These are phyloP conservation scores for Zoroaster sp. DNA, from an alignment of 53 echinoderm and acorn worm species.

Conservation along the genomic window DNA sequence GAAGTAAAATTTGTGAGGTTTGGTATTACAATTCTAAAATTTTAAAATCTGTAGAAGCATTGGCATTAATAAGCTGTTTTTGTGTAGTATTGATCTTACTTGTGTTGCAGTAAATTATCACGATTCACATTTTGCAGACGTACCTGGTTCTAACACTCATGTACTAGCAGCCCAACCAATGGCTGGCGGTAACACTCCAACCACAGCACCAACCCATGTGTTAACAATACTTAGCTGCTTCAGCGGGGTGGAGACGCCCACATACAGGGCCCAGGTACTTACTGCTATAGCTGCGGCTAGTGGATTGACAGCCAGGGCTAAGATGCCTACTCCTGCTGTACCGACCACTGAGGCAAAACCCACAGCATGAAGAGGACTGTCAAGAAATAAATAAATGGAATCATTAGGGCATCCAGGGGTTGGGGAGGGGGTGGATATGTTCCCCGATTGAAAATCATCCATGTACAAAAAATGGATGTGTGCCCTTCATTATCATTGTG, in stretches of 20 bases:
- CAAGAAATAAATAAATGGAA: background rate
- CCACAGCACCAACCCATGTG: conserved; percentile 95
- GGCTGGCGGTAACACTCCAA: conserved; percentile 82
- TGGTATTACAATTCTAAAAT: too few species aligned
- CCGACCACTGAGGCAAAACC: conserved; percentile 84
- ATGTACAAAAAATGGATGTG: too few species aligned
- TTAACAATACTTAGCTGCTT: conserved; percentile 93
- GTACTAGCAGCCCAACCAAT: conserved; percentile 95
- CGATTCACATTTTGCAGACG: too few species aligned
- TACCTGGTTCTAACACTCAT: conserved; percentile 84
- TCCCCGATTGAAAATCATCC: too few species aligned
- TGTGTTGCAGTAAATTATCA: too few species aligned
- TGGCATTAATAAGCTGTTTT: too few species aligned
- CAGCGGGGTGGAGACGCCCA: conserved; percentile 88
- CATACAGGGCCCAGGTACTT: conserved; percentile 84
- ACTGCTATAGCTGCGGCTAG: conserved; percentile 84
- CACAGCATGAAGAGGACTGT: conserved; percentile 92
- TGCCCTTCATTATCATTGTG: too few species aligned
- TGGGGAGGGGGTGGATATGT: too few species aligned
- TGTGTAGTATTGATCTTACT: too few species aligned
- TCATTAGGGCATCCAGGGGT: too few species aligned
- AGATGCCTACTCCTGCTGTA: conserved; percentile 65
- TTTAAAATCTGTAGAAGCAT: too few species aligned
- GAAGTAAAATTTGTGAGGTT: too few species aligned
- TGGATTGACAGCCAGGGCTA: conserved; percentile 82